phyloP scores from a whole-genome alignment of 2,888 invertebrate genomes.

The Drosophila nr. medialis region DNA sequence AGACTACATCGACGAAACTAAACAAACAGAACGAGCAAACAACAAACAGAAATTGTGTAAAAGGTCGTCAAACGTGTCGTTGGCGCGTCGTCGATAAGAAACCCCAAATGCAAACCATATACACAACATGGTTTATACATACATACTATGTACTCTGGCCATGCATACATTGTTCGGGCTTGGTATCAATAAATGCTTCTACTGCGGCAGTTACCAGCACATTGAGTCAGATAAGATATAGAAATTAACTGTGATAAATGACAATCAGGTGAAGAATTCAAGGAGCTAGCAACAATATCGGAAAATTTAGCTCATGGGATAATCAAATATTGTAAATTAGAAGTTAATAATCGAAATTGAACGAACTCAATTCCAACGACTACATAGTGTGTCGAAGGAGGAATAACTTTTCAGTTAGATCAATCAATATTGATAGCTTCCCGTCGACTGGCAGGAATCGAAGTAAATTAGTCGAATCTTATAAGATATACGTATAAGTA shows the following conservation, averaged over 20 bases:
- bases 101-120: slow-evolving; percentile 44
- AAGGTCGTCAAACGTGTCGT: slow-evolving; percentile 64
- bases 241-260: slow-evolving; percentile 67
- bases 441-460: neutral
- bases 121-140: slow-evolving; percentile 6
- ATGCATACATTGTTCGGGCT: slow-evolving; percentile 18
- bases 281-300: slow-evolving; percentile 50
- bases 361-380: neutral
- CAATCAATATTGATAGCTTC: slow-evolving; percentile 13
- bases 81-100: slow-evolving; percentile 57
- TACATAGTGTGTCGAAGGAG: neutral
- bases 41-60: slow-evolving; percentile 63
- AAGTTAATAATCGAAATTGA: slow-evolving; percentile 10
- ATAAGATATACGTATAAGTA: neutral
- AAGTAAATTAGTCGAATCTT: neutral
- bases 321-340: slow-evolving; percentile 72
- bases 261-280: slow-evolving; percentile 59
- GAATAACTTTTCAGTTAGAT: slow-evolving; percentile 14
- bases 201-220: slow-evolving; percentile 68
- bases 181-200: slow-evolving; percentile 70
- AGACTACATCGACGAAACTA: slow-evolving; percentile 27
- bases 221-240: slow-evolving; percentile 65
- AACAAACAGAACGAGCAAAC: slow-evolving; percentile 40
- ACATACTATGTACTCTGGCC: slow-evolving; percentile 16
- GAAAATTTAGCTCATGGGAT: slow-evolving; percentile 63